Evolutionary conservation across 2,113 vertebrate species (phyloP), one percentile per base, ranked within the genome.

Genomic region (Pygoscelis adeliae): DNA sequence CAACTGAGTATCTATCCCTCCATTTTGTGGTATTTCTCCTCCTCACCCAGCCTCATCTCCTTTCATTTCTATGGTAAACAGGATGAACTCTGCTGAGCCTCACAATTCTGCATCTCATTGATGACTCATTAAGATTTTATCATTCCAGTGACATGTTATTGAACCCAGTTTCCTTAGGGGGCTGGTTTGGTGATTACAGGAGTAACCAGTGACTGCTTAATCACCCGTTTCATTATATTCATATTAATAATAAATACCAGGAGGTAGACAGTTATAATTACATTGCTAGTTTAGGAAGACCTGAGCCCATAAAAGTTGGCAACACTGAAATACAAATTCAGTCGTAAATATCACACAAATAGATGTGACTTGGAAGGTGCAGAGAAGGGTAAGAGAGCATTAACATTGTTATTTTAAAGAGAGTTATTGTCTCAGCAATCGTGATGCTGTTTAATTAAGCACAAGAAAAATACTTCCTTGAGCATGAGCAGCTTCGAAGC

Each of bases 181-280:
- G 52, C 63, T 97, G 89, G 56, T 90, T 72, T 90, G 80, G 80
- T 96, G 91, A 97, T 97, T 98, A 88, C 19, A 93, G 79, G 65
- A 96, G 72, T 98, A 97, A 96, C 92, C 95, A 94, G 61, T 52
- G 96, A 97, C 96, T 98, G 81, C 70, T 97, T 97, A 97, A 96
- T 97, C 90, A 95, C 71, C 63, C 80, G 95, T 91, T 97, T 97
- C 90, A 97, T 98, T 98, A 97, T 96, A 86, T 97, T 96, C 81
- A 69, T 98, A 96, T 97, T 97, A 98, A 97, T 98, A 97, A 97
- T 97, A 98, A 97, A 97, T 97, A 97, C 56, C 55, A 95, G 89
- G 84, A 97, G 73, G 81, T 90, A 97, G 87, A 90, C 81, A 76
- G 50, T 89, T 97, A 94, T 96, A 98, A 98, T 97, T 95, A 84